Conservation (phyloP, 53 echinoderm and acorn worm species). For the Paracentrotus lividus region DNA sequence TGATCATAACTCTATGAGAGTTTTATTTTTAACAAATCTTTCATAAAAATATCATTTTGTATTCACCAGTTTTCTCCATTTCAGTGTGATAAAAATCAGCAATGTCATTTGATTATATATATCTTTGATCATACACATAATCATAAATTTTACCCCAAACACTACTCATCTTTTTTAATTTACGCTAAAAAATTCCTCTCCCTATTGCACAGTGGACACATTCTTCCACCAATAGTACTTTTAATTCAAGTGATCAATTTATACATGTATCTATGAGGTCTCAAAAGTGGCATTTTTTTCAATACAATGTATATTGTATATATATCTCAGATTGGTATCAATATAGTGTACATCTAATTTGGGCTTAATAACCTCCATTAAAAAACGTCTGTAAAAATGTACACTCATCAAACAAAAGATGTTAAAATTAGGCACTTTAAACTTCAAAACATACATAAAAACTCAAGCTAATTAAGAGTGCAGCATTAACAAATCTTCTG, state of each 20-base stretch:
- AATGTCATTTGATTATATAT: too few relatives aligned
- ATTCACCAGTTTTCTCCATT: not conserved
- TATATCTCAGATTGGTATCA: not conserved
- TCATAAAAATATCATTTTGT: too few relatives aligned
- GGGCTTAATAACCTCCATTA: not conserved
- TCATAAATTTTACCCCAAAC: too few relatives aligned
- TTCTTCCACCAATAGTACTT: not conserved
- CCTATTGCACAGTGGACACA: not conserved
- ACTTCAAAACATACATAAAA: not conserved
- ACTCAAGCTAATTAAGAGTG: not conserved
- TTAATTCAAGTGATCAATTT: not conserved
- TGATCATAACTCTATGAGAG: too few relatives aligned
- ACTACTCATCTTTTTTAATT: too few relatives aligned
- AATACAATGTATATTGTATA: not conserved
- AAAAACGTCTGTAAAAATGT: not conserved
- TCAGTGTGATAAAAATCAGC: too few relatives aligned
- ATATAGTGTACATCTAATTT: not conserved
- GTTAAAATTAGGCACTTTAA: not conserved
- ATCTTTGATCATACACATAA: too few relatives aligned
- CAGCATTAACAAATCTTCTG: conserved; percentile 18
- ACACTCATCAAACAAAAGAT: not conserved
- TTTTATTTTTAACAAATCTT: too few relatives aligned
- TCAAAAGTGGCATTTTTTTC: not conserved
- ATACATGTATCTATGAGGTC: not conserved
- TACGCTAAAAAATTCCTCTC: not conserved